These are phyloP conservation scores for Lasioglossum calceatum DNA, from an alignment of 2,888 invertebrate species.

Conservation along the genomic window DNA sequence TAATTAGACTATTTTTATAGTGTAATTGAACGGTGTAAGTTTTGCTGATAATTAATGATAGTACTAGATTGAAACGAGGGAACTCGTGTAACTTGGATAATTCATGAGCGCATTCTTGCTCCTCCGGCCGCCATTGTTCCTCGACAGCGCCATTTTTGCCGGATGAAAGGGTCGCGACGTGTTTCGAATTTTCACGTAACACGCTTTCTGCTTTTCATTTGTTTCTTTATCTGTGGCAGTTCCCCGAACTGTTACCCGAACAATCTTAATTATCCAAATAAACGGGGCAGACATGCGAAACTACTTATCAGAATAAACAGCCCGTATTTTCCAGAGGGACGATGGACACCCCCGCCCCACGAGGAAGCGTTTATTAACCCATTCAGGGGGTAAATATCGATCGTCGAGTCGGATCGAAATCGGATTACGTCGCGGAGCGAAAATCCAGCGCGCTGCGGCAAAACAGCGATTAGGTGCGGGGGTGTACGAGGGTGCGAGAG, in stretches of 20 bases:
- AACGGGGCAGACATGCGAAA: not conserved
- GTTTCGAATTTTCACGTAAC: conserved; percentile 12
- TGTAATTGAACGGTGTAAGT: not conserved
- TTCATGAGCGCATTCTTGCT: not conserved
- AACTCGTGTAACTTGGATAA: not conserved
- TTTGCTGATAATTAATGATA: not conserved
- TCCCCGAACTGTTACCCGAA: not conserved
- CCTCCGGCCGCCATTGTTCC: conserved; percentile 2
- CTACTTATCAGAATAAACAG: not conserved
- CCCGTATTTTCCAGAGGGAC: not conserved
- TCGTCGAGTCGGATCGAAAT: conserved; percentile 17
- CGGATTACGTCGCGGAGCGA: conserved; percentile 17
- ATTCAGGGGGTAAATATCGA: conserved; percentile 35
- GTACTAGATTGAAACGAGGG: conserved; percentile 3
- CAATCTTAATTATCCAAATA: not conserved
- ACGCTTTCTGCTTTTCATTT: not conserved
- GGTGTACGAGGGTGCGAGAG: conserved; percentile 12
- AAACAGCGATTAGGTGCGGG: conserved; percentile 62
- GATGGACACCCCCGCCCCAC: not conserved
- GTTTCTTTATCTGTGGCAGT: not conserved
- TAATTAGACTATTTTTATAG: conserved; percentile 8
- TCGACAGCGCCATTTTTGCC: not conserved
- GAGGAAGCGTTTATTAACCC: conserved; percentile 25
- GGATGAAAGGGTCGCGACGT: not conserved
- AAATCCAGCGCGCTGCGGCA: conserved; percentile 38